phyloP scores from a whole-genome alignment of 1,140 invertebrate genomes.

The Habropoda laboriosa region DNA sequence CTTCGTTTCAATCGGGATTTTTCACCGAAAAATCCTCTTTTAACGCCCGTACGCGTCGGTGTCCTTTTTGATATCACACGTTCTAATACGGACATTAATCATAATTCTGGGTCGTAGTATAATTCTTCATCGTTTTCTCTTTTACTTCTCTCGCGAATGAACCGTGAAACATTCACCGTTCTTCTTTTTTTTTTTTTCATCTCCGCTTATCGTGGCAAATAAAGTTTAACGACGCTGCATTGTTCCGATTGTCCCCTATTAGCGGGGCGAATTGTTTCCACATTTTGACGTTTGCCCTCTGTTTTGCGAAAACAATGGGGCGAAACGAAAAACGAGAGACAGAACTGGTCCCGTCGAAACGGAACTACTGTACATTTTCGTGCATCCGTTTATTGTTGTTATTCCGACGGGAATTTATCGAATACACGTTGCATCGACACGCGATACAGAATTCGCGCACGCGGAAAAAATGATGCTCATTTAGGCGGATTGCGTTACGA shows the following conservation, averaged over 20 bases:
- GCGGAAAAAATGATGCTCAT: background rate
- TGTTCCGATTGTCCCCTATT: conserved; percentile 8
- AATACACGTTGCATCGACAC: background rate
- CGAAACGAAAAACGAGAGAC: conserved; percentile 1
- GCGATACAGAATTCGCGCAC: too few relatives aligned
- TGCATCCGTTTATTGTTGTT: conserved; percentile 1
- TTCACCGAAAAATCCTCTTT: background rate
- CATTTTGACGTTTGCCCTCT: conserved; percentile 6
- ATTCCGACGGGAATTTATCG: background rate
- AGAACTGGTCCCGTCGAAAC: background rate
- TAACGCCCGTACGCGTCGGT: too few relatives aligned
- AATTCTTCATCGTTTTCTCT: background rate
- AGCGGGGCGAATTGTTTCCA: conserved; percentile 28
- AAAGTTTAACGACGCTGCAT: conserved; percentile 32
- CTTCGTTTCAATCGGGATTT: background rate
- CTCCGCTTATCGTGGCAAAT: background rate
- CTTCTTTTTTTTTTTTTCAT: conserved; percentile 17
- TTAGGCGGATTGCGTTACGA: too few relatives aligned
- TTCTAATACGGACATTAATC: background rate
- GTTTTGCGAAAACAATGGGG: conserved; percentile 19
- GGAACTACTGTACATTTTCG: conserved; percentile 6
- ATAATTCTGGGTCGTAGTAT: background rate
- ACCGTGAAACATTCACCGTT: conserved; percentile 1
- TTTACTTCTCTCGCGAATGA: background rate
- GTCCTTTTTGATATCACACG: conserved; percentile 1